Evolutionary conservation across 2,888 invertebrate species (phyloP).

Genomic region (Lissocephala sabroskyi): DNA sequence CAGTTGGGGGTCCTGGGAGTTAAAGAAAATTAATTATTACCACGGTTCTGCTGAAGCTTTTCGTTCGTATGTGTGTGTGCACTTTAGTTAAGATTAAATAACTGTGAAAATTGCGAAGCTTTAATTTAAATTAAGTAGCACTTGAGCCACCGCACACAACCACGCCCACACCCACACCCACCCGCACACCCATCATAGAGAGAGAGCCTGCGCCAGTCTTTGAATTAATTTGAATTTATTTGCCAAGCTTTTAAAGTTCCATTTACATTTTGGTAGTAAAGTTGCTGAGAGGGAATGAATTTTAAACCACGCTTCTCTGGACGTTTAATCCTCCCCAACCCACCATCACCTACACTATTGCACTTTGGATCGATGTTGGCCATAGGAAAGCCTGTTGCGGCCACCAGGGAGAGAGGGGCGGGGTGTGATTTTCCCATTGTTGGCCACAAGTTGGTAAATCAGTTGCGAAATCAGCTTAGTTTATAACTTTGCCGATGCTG

Average conservation of each 20-base stretch:
- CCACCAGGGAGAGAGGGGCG: too few species aligned
- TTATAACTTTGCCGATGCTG: conserved; percentile 16
- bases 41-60: conserved; percentile 14
- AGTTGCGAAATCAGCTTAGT: conserved; percentile 24
- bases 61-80: background rate
- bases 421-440: too few species aligned
- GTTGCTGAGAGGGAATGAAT: too few species aligned
- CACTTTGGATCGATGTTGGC: too few species aligned
- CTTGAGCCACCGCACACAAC: background rate
- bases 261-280: conserved; percentile 22
- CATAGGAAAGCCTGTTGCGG: too few species aligned
- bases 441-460: background rate
- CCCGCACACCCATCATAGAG: too few species aligned
- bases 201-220: background rate
- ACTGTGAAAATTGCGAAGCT: conserved; percentile 39
- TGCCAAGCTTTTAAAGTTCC: conserved; percentile 28
- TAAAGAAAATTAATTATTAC: conserved; percentile 35
- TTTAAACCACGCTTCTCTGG: too few species aligned
- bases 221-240: conserved; percentile 35
- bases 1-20: too few species aligned
- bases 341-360: too few species aligned
- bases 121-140: conserved; percentile 36
- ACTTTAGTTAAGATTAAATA: conserved; percentile 20
- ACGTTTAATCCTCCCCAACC: too few species aligned
- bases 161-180: too few species aligned